Evolutionary conservation across 2,113 vertebrate species (phyloP).

Genomic region (Paramisgurnus dabryanus): DNA sequence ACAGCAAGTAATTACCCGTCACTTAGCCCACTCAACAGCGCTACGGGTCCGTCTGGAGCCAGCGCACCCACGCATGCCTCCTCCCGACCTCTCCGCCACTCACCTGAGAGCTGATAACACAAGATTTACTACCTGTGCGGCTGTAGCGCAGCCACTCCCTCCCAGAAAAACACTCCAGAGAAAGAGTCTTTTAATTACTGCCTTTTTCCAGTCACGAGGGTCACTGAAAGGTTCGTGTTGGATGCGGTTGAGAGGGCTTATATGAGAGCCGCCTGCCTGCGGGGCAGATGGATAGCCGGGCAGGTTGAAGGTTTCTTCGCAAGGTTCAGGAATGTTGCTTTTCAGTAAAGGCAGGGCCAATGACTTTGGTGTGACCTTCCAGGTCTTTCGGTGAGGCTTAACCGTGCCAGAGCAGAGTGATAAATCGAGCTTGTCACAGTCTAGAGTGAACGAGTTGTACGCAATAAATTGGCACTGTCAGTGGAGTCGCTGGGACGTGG

Average conservation of each 20-base stretch:
- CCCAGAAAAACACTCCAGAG: constrained; percentile 51
- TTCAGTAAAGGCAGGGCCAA: constrained; percentile 79
- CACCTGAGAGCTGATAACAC: constrained; percentile 33
- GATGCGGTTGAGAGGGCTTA: constrained; percentile 74
- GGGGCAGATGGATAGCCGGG: constrained; percentile 76
- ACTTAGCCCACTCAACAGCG: constrained; percentile 52
- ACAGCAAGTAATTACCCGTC: constrained; percentile 60
- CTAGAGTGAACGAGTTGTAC: constrained; percentile 80
- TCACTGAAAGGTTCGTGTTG: constrained; percentile 74
- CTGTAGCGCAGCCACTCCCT: constrained; percentile 62
- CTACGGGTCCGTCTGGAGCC: constrained; percentile 62
- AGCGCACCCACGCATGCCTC: constrained; percentile 36
- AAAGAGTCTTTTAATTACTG: constrained; percentile 75
- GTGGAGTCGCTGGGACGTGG: constrained; percentile 78
- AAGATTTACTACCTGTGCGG: constrained; percentile 65
- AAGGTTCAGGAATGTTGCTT: constrained; percentile 79
- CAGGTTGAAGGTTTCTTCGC: constrained; percentile 69
- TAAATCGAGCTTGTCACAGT: constrained; percentile 82
- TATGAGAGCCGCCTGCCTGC: constrained; percentile 71
- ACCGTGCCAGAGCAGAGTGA: constrained; percentile 50
- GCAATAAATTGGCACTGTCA: constrained; percentile 87
- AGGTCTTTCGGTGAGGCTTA: constrained; percentile 65
- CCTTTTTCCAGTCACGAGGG: constrained; percentile 72
- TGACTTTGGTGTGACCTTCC: constrained; percentile 85
- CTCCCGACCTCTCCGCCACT: constrained; percentile 38